Evolutionary conservation across 2,113 vertebrate genomes (phyloP).

Genomic region (Mionectes macconnelli): DNA sequence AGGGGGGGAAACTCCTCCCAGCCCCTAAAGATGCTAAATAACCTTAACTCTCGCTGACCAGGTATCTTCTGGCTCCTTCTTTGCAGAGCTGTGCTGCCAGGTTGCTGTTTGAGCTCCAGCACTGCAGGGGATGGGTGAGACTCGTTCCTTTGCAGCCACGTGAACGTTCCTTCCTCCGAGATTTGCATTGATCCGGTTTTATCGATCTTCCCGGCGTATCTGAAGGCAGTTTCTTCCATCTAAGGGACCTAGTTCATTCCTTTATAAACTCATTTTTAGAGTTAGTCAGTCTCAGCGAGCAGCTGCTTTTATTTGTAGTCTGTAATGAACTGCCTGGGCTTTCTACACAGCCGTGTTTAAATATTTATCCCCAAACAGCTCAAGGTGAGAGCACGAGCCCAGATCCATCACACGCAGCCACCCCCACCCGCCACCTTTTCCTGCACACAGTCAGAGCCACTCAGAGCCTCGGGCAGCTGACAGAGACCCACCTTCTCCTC

Average conservation of each 20-base stretch:
- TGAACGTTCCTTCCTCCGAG: background rate
- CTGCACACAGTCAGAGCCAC: background rate
- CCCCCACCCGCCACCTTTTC: background rate
- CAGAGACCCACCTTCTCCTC: background rate
- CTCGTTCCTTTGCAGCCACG: background rate
- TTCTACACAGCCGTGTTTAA: background rate
- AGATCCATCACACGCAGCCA: background rate
- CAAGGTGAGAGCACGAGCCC: background rate
- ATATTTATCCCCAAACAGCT: slow-evolving; percentile 32
- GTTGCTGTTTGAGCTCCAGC: background rate
- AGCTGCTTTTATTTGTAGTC: slow-evolving; percentile 1
- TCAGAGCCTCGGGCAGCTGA: background rate
- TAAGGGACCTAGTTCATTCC: background rate
- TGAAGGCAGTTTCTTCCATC: background rate
- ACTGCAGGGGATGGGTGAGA: background rate
- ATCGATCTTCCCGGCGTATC: background rate
- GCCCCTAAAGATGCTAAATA: background rate
- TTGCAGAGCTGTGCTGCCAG: background rate
- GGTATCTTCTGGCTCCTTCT: background rate
- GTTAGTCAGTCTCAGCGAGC: background rate
- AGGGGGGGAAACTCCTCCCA: fast-evolving
- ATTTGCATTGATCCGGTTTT: slow-evolving; percentile 7
- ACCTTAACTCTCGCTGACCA: background rate
- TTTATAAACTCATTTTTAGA: slow-evolving; percentile 5
- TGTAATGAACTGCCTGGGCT: background rate